Percentiles rank a stretch among this genome's conserved stretches.
phyloP scores from a whole-genome alignment of 2,888 invertebrate species.

The Xestia ashworthii region DNA sequence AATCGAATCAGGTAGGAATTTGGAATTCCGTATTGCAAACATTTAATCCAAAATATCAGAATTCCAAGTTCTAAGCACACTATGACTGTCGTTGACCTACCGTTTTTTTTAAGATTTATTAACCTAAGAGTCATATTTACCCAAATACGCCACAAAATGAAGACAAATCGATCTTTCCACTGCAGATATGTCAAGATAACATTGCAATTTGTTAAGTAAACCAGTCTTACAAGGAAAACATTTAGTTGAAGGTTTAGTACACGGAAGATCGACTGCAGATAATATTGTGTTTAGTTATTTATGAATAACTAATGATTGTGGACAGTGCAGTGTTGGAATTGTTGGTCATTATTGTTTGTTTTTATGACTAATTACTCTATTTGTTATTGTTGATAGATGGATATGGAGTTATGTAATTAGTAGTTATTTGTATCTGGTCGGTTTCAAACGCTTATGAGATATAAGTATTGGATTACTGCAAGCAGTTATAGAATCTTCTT shows the following conservation, averaged over 20 bases:
- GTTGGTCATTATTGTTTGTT: slow-evolving; percentile 15
- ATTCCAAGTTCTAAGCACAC: not conserved
- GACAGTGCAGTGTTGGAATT: slow-evolving; percentile 9
- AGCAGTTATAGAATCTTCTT: not conserved
- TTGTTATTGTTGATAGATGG: slow-evolving; percentile 15
- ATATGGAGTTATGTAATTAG: not conserved
- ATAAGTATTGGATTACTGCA: not conserved
- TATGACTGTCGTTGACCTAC: not conserved
- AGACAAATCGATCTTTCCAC: slow-evolving; percentile 33
- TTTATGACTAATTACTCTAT: slow-evolving; percentile 17
- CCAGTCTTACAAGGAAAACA: slow-evolving; percentile 56
- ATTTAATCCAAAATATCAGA: not conserved
- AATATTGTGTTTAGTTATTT: slow-evolving; percentile 14
- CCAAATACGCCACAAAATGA: slow-evolving; percentile 17
- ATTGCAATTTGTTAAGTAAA: slow-evolving; percentile 47
- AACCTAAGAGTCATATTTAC: slow-evolving; percentile 10
- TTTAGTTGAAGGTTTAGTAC: slow-evolving; percentile 39
- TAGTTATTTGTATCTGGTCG: not conserved
- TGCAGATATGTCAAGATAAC: slow-evolving; percentile 38
- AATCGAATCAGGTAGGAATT: not conserved
- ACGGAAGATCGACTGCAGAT: slow-evolving; percentile 36
- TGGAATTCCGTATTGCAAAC: not conserved
- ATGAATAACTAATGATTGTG: slow-evolving; percentile 16
- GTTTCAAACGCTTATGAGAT: not conserved
- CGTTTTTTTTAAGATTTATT: not conserved